phyloP scores from a whole-genome alignment of 1,140 invertebrate genomes.

The Hydropsyche tenuis region DNA sequence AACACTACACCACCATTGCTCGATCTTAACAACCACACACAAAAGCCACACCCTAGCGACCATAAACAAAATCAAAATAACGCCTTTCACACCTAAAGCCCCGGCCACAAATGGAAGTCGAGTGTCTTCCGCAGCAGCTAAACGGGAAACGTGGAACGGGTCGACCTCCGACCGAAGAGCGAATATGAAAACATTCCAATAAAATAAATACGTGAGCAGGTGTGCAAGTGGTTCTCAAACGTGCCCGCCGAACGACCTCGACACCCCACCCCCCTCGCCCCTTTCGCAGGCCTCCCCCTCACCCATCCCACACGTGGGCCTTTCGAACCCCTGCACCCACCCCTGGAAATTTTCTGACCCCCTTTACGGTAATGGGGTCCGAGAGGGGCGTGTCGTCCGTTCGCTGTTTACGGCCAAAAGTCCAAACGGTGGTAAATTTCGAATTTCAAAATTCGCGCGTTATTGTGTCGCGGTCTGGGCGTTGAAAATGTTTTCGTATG shows the following conservation, averaged over 20 bases:
- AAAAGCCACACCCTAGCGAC: too few relatives aligned
- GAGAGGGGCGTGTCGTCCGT: neutral
- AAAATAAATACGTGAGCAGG: slow-evolving; percentile 42
- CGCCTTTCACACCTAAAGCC: too few relatives aligned
- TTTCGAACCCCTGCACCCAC: too few relatives aligned
- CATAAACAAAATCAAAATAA: too few relatives aligned
- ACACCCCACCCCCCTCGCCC: neutral
- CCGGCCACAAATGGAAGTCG: neutral
- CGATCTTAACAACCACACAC: too few relatives aligned
- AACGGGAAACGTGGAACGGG: neutral
- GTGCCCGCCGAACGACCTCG: slow-evolving; percentile 7
- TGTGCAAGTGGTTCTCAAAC: slow-evolving; percentile 33
- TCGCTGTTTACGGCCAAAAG: too few relatives aligned
- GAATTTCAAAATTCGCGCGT: too few relatives aligned
- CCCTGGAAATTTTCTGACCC: too few relatives aligned
- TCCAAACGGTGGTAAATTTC: too few relatives aligned
- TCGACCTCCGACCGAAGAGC: slow-evolving; percentile 14
- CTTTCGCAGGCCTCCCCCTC: neutral
- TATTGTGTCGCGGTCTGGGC: too few relatives aligned
- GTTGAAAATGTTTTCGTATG: too few relatives aligned
- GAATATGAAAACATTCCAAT: slow-evolving; percentile 42
- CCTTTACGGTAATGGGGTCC: neutral
- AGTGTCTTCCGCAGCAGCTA: neutral
- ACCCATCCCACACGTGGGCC: neutral
- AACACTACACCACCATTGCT: too few relatives aligned